Conservation (phyloP, 2,888 invertebrate genomes). For the Fragum sueziense region DNA sequence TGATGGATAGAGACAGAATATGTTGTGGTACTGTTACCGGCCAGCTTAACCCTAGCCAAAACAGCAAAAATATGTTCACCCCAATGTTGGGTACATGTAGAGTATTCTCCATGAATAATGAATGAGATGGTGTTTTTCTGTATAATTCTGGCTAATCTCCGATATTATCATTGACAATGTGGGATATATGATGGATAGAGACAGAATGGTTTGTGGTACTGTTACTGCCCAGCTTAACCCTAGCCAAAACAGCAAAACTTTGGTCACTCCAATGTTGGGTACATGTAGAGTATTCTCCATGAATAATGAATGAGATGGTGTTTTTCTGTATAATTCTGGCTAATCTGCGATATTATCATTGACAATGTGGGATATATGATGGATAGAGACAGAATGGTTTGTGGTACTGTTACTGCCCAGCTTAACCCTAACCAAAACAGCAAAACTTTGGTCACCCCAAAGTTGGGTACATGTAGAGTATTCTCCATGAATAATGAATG, state of each 20-base stretch:
- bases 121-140: not conserved
- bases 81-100: too few relatives aligned
- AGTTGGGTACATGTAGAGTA: too few relatives aligned
- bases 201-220: slow-evolving; percentile 22
- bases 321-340: not conserved
- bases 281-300: too few relatives aligned
- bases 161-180: not conserved
- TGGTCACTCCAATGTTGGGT: too few relatives aligned
- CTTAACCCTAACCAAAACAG: too few relatives aligned
- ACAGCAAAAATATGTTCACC: too few relatives aligned
- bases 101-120: not conserved
- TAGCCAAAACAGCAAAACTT: not conserved
- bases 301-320: not conserved
- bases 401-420: slow-evolving; percentile 17
- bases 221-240: slow-evolving; percentile 3
- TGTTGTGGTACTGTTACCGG: slow-evolving; percentile 13
- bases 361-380: slow-evolving; percentile 11
- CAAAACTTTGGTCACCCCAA: too few relatives aligned
- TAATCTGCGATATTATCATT: not conserved
- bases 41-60: not conserved
- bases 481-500: not conserved
- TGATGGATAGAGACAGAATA: slow-evolving; percentile 17
- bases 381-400: slow-evolving; percentile 17
- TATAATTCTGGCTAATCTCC: not conserved
- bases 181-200: slow-evolving; percentile 13